Evolutionary conservation across 2,113 vertebrate species (phyloP).

Genomic region (Sylvilagus bachmani): DNA sequence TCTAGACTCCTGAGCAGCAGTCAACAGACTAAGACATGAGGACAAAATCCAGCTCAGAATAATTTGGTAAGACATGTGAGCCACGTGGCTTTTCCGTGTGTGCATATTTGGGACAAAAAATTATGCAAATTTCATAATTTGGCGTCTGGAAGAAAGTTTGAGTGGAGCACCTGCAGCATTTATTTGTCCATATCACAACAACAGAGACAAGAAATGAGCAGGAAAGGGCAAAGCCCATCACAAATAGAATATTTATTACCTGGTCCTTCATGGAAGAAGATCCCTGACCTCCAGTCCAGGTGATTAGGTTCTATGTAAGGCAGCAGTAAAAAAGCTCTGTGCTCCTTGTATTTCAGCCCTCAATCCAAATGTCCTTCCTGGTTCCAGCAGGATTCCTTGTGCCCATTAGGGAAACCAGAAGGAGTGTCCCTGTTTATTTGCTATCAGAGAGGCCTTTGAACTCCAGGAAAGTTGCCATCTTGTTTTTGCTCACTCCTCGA

Average conservation of each 20-base stretch:
- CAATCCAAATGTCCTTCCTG: not conserved
- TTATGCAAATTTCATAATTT: not conserved
- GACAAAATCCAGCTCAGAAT: not conserved
- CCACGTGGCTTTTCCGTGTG: not conserved
- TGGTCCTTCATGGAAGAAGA: not conserved
- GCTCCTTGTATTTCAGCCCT: not conserved
- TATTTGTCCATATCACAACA: too few species aligned
- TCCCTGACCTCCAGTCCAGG: not conserved
- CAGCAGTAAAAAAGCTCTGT: not conserved
- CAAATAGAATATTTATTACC: too few species aligned
- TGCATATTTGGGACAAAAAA: not conserved
- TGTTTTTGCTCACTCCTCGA: constrained; percentile 82
- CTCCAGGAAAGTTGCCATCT: constrained; percentile 82
- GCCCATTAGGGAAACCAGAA: not conserved
- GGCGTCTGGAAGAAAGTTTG: not conserved
- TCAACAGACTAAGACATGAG: not conserved
- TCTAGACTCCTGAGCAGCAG: not conserved
- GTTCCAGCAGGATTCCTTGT: not conserved
- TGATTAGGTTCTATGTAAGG: not conserved
- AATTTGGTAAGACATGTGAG: not conserved
- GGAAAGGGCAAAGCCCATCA: accelerated
- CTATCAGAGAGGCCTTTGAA: constrained; percentile 87
- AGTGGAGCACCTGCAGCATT: not conserved
- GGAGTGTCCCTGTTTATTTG: constrained; percentile 61
- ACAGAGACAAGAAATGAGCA: not conserved